Base-by-base conservation (phyloP, 2,113 vertebrate species). In the Rhegmatorhina hoffmannsi region DNA sequence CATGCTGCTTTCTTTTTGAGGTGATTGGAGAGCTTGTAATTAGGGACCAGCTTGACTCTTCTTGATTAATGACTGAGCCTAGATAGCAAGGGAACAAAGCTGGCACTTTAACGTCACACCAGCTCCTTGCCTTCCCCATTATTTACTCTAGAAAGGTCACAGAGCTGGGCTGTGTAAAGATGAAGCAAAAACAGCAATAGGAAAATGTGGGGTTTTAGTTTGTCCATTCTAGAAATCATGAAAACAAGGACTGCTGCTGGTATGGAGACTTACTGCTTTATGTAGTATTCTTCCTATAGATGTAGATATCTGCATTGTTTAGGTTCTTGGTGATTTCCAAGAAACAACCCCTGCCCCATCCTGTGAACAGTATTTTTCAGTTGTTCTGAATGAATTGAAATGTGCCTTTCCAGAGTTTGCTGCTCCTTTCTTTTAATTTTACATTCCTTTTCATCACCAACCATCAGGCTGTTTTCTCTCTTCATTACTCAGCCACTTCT, bases 51-150 rank as follows among this genome's bases (percentile, higher is more conserved):
- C 87, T 88, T 92, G 92, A 84, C 56, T 84, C 50, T 55, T 86
- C n/a, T 67, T 92, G 89, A 81, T 92, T 94, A 89, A 94, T 78
- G 80, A 56, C 80, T 70, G 86, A 94, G 89, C 59, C 52, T 84
- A 43, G 77, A 40, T 92, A 67, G 58, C 80, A 81, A 81, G 88
- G 83, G 90, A 76, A 67, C 74, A 92, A 74, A 80, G 64, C 80
- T 81, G 86, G 34, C 40, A 40, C 73, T 93, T 93, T 10, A 59
- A 5, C 84, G 72, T 84, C 69, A 19, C 47, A 62, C 60, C 56
- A 87, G 60, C 84, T 84, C 60, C 40, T 85, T 67, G 17, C 43
- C 72, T 92, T 88, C 73, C 13, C 73, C 0, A 0, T 4, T 84
- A 16, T 84, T 92, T 93, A 66, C 68, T 81, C 29, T 53, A 40